Conservation (phyloP, 1,140 invertebrate species). For the Oryctes rhinoceros region DNA sequence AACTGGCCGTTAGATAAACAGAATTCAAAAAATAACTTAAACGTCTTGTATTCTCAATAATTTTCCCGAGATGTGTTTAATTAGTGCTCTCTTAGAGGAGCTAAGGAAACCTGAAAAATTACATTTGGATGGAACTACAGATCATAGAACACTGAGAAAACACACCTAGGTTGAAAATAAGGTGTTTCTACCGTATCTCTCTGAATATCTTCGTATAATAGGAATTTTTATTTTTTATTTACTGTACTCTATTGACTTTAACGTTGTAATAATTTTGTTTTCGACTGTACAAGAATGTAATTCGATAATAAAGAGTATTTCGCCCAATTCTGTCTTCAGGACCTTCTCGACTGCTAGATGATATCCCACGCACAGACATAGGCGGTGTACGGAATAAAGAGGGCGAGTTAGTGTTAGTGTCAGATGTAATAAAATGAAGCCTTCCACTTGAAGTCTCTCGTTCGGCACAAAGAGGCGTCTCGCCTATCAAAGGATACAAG, state of each 20-base stretch:
- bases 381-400: neutral
- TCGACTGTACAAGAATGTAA: neutral
- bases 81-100: too few relatives aligned
- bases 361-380: neutral
- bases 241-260: neutral
- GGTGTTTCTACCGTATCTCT: too few relatives aligned
- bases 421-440: constrained; percentile 50
- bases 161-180: too few relatives aligned
- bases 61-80: too few relatives aligned
- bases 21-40: too few relatives aligned
- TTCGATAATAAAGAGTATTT: constrained; percentile 1
- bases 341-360: neutral
- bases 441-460: constrained; percentile 44
- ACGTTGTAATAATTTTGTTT: neutral
- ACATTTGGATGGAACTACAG: too few relatives aligned
- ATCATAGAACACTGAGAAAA: too few relatives aligned
- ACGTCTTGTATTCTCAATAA: too few relatives aligned
- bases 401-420: constrained; percentile 43
- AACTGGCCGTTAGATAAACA: too few relatives aligned
- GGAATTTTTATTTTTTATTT: too few relatives aligned
- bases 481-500: constrained; percentile 30
- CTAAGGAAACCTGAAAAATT: too few relatives aligned
- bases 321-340: neutral
- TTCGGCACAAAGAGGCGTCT: constrained; percentile 34
- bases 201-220: too few relatives aligned